Base-by-base conservation (phyloP, 1,140 invertebrate species). In the Brachionus angularis region DNA sequence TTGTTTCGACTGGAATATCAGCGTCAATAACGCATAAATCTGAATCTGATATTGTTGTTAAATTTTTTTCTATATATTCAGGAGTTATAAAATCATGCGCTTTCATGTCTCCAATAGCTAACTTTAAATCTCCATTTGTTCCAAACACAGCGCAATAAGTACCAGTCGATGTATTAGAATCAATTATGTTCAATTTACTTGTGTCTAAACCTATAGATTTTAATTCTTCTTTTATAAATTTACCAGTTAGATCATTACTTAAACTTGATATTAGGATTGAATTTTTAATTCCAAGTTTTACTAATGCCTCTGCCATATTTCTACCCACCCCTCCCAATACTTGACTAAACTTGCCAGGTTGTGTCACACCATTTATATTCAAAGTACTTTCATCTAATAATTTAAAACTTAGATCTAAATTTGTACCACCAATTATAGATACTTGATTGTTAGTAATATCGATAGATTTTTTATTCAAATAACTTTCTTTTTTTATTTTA, bases 301-400 rank as follows among this genome's bases (percentile, higher is more conserved):
- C 84, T 7, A 96, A 80, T 47, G 89, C 88, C 74, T 93, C 90
- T 0, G 90, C 89, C n/a, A 96, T 84, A 77, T 96, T 97, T 33
- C 92, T 84, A 0, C 86, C 93, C 0, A 97, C 94, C 10, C 93
- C 93, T 2, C 93, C 93, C 12, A 64, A 53, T 21, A 78, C 77
- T 71, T 80, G 78, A 8, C 69, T 55, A 18, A 81, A 72, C 44
- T 50, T 73, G 0, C 78, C 80, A 7, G 76, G 72, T 64, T 80
- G 78, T 5, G 78, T 81, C 1, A 67, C 76, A 10, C 80, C 80
- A 76, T 78, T 74, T 31, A 73, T 72, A 76, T 79, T 72, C 1
- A 72, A 50, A 44, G 50, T 61, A 5, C 16, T 16, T n/a, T 31
- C 18, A 31, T 70, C 44, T 34, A 5, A 18, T 21, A 55, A 50